phyloP scores from a whole-genome alignment of 37 sponge, comb jelly and placozoan genomes.

The Oscarella lobularis region DNA sequence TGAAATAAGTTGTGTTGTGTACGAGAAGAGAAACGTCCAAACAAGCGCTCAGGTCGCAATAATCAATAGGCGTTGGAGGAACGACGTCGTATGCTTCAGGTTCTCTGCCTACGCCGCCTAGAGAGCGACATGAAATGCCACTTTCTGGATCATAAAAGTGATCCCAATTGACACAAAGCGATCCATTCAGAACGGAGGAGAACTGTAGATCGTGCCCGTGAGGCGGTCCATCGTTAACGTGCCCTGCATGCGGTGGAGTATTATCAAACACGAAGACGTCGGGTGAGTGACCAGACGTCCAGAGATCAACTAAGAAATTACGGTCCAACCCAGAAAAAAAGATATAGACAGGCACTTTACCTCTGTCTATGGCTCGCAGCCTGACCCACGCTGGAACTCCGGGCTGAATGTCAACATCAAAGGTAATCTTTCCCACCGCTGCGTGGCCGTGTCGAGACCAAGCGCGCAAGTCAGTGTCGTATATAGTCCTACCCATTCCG shows the following conservation, averaged over 20 bases:
- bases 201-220: slow-evolving; percentile 13
- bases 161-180: slow-evolving; percentile 48
- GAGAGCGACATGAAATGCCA: slow-evolving; percentile 13
- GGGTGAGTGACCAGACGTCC: slow-evolving; percentile 12
- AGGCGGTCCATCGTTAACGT: slow-evolving; percentile 17
- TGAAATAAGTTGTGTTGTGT: slow-evolving; percentile 43
- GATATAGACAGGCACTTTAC: slow-evolving; percentile 13
- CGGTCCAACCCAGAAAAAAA: background rate
- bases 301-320: slow-evolving; percentile 36
- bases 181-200: slow-evolving; percentile 6
- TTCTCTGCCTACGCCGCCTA: background rate
- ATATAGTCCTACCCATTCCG: slow-evolving; percentile 35
- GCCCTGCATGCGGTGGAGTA: slow-evolving; percentile 50
- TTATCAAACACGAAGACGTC: slow-evolving; percentile 41
- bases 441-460: slow-evolving; percentile 30
- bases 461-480: slow-evolving; percentile 22
- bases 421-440: background rate
- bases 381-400: slow-evolving; percentile 48
- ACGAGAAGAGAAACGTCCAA: background rate
- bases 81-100: background rate
- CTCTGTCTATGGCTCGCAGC: slow-evolving; percentile 56
- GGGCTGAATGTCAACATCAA: slow-evolving; percentile 31
- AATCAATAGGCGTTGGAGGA: background rate
- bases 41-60: background rate
- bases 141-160: slow-evolving; percentile 52